Evolutionary conservation across 2,888 invertebrate species (phyloP).

Genomic region (Hypsopygia costalis): DNA sequence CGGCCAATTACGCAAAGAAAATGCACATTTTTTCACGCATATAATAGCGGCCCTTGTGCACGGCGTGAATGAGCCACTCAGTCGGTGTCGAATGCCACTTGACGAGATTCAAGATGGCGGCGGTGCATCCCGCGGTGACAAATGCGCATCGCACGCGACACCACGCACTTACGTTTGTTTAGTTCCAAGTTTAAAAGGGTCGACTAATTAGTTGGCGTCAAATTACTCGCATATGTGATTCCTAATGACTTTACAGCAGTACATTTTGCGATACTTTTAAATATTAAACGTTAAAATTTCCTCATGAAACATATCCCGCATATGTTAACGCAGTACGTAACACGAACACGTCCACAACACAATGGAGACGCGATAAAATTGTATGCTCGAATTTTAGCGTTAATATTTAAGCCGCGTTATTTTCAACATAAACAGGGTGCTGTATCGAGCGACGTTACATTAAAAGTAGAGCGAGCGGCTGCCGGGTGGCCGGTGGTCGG

Average conservation of each 20-base stretch:
- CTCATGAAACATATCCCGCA: slow-evolving; percentile 7
- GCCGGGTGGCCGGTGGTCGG: neutral
- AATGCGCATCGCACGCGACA: slow-evolving; percentile 45
- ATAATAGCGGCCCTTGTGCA: slow-evolving; percentile 51
- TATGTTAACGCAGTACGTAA: slow-evolving; percentile 14
- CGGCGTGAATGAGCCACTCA: slow-evolving; percentile 61
- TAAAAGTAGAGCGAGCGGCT: neutral
- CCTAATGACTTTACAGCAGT: neutral
- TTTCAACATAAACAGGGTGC: slow-evolving; percentile 7
- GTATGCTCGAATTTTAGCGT: slow-evolving; percentile 27
- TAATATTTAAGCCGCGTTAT: slow-evolving; percentile 15
- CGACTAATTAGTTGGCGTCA: slow-evolving; percentile 10
- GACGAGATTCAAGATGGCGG: slow-evolving; percentile 54
- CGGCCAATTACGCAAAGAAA: slow-evolving; percentile 64
- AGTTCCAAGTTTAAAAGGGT: slow-evolving; percentile 5
- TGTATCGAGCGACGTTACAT: slow-evolving; percentile 4
- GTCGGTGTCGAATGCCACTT: slow-evolving; percentile 64
- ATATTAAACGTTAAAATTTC: neutral
- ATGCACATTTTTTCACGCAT: slow-evolving; percentile 47
- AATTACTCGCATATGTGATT: neutral
- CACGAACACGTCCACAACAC: slow-evolving; percentile 18
- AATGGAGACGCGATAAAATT: slow-evolving; percentile 31
- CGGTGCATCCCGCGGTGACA: slow-evolving; percentile 48
- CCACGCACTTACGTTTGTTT: slow-evolving; percentile 12
- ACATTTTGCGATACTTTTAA: neutral